A percentile compares a stretch with the other conserved stretches of the same genome.
Conservation (phyloP, 2,888 invertebrate genomes). For the Caradrina kadenii region DNA sequence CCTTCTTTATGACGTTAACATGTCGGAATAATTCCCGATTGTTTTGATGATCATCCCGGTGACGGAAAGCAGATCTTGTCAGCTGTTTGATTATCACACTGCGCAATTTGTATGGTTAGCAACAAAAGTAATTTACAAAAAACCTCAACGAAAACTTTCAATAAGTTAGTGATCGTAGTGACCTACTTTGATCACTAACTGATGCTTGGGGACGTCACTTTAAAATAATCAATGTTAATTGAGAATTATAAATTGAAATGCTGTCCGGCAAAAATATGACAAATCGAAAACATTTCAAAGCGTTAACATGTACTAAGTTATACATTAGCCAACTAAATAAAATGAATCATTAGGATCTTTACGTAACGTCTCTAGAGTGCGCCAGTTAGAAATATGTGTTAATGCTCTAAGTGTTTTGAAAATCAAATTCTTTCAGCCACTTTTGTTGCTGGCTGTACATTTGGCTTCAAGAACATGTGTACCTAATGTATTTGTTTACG, state of each 20-base stretch:
- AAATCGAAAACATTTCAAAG: no score
- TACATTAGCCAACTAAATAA: no score
- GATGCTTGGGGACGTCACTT: no score
- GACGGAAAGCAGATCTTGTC: slow-evolving; percentile 50
- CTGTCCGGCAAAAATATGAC: no score
- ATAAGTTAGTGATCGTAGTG: neutral
- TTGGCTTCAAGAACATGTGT: neutral
- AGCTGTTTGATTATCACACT: slow-evolving; percentile 39
- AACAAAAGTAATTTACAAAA: neutral
- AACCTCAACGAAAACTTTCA: neutral
- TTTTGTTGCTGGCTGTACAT: neutral
- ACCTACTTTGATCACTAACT: no score
- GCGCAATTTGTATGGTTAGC: slow-evolving; percentile 36
- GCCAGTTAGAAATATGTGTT: no score
- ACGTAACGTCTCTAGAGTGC: no score
- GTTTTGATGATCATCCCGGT: slow-evolving; percentile 45
- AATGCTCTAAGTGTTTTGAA: neutral
- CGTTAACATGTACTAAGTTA: neutral
- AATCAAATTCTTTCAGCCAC: neutral
- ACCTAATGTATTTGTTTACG: neutral
- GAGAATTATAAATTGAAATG: no score
- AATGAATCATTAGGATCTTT: no score
- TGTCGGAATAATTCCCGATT: slow-evolving; percentile 42
- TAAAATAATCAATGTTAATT: no score
- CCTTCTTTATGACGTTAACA: slow-evolving; percentile 56